Base-by-base conservation (phyloP, 2,888 invertebrate genomes). In the Chrysotoxum bicinctum region DNA sequence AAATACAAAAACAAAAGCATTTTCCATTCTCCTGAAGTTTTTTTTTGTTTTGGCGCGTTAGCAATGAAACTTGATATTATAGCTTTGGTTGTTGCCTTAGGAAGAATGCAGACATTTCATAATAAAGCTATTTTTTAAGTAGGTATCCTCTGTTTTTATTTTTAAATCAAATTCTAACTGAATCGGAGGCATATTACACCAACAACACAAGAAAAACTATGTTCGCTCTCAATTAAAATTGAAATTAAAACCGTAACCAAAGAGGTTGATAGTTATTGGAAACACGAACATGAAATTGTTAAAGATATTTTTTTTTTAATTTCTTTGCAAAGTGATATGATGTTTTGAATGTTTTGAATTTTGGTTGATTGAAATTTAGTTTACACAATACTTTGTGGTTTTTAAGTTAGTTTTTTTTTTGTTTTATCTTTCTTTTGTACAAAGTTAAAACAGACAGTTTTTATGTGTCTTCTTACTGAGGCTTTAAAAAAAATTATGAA, bases 161-260 rank as follows among this genome's bases (percentile, higher is more conserved):
- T 35, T 9, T 30, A 8, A 8, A 58, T 32, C 50, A 58, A 64
- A 40, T 23, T 62, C 26, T 62, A 37, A 66, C 50, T 43, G 10
- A 64, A 50, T 19, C 48, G 21, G 64, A 58, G 68, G 72, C 62
- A 14, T 21, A 23, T 48, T 45, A 77, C 68, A 26, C 21, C 1
- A 35, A 19, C 3, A 56, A 56, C 0, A 45, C 9, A 19, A 9
- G 16, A 45, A 58, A 23, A 56, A 43, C 3, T 7, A 30, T 30
- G 66, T 58, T 56, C 45, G 66, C 60, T 80, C 84, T 76, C 75
- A 80, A 84, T 84, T 84, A 75, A 62, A 54, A 62, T 52, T 70
- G 80, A 75, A 80, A 80, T 80, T 75, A 26, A 72, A 60, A 80
- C 84, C 68, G 75, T 80, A 80, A 80, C 80, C 26, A 37, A 74